Evolutionary conservation across 37 sponge, comb jelly and placozoan genomes (phyloP).

Genomic region (Halichondria panicea): DNA sequence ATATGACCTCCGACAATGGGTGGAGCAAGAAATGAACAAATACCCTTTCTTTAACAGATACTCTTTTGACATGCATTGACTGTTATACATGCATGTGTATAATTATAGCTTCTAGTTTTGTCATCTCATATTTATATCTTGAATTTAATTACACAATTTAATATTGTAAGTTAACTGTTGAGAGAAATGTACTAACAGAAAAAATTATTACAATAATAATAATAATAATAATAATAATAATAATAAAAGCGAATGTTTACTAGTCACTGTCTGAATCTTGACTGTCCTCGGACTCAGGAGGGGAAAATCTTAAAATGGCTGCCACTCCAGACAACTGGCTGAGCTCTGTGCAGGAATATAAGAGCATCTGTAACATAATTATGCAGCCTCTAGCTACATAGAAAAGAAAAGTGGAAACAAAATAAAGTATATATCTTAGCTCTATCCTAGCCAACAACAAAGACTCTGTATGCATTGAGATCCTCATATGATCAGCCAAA

Average conservation of each 20-base stretch:
- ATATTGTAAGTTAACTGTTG: too few species aligned
- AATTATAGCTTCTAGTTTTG: not conserved
- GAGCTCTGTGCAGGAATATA: constrained; percentile 70
- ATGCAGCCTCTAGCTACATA: too few species aligned
- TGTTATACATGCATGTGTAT: not conserved
- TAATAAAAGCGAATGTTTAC: not conserved
- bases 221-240: not conserved
- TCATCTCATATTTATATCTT: not conserved
- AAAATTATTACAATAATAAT: too few species aligned
- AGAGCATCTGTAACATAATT: not conserved
- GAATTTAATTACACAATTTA: too few species aligned
- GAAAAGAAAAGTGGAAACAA: too few species aligned
- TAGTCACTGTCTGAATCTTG: constrained; percentile 26
- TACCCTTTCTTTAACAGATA: constrained; percentile 18
- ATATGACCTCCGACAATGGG: not conserved
- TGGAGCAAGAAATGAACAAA: constrained; percentile 3
- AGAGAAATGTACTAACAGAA: too few species aligned
- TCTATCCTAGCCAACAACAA: too few species aligned
- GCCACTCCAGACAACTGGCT: constrained; percentile 92
- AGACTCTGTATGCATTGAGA: too few species aligned
- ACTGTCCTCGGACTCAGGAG: constrained; percentile 82
- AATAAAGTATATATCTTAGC: too few species aligned
- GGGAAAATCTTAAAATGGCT: constrained; percentile 94
- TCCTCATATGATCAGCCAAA: too few species aligned
- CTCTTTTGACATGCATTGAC: constrained; percentile 7